phyloP scores from a whole-genome alignment of 2,113 vertebrate species.

The Antennarius striatus region DNA sequence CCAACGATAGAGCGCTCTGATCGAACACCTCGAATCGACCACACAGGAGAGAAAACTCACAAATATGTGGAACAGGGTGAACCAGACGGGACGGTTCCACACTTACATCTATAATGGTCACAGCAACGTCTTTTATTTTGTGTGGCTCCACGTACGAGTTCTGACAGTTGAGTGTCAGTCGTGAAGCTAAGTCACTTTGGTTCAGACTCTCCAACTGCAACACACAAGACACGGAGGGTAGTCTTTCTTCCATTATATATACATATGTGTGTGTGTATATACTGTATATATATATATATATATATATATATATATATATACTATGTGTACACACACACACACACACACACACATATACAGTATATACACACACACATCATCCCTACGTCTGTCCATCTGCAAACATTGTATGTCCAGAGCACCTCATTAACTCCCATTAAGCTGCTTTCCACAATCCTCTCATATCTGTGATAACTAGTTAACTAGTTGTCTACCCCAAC shows the following conservation, averaged over 20 bases:
- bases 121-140: constrained; percentile 93
- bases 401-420: too few species aligned
- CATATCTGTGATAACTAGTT: too few species aligned
- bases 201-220: constrained; percentile 91
- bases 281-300: too few species aligned
- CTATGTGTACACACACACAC: constrained; percentile 4
- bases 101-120: constrained; percentile 97
- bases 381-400: too few species aligned
- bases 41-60: not conserved
- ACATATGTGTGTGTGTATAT: too few species aligned
- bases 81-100: not conserved
- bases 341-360: not conserved
- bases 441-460: too few species aligned
- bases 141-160: constrained; percentile 99
- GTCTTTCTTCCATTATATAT: too few species aligned
- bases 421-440: too few species aligned
- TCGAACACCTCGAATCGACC: constrained; percentile 88
- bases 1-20: constrained; percentile 93
- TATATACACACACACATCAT: too few species aligned
- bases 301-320: too few species aligned
- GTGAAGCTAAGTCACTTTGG: constrained; percentile 94
- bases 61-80: not conserved
- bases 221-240: constrained; percentile 2
- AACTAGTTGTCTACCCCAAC: too few species aligned
- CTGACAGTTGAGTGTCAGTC: constrained; percentile 97